Conservation (phyloP, 2,888 invertebrate genomes). For the Dendrolimus pini region DNA sequence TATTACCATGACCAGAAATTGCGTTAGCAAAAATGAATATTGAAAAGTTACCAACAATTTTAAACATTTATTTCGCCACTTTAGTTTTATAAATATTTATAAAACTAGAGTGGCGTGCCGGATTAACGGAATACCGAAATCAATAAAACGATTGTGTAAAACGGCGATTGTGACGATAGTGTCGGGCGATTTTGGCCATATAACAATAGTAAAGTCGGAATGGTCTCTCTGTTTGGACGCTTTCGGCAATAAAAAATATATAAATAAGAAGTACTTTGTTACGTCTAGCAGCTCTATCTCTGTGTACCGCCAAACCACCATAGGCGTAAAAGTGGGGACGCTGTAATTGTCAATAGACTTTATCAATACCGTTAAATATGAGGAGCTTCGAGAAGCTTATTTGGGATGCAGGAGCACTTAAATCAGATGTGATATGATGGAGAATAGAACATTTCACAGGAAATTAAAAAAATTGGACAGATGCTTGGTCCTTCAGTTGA, state of each 20-base stretch:
- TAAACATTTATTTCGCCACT: too few species aligned
- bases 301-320: neutral
- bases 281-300: constrained; percentile 7
- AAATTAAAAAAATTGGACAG: too few species aligned
- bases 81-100: too few species aligned
- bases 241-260: neutral
- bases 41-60: too few species aligned
- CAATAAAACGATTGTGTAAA: too few species aligned
- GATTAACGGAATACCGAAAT: too few species aligned
- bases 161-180: too few species aligned
- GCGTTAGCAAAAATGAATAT: too few species aligned
- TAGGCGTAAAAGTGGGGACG: constrained; percentile 6
- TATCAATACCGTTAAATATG: constrained; percentile 59
- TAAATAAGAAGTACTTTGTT: neutral
- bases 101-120: too few species aligned
- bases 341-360: constrained; percentile 50
- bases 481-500: too few species aligned
- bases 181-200: too few species aligned
- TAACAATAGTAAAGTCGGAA: neutral
- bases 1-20: too few species aligned
- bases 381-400: constrained; percentile 10
- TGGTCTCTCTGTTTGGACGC: neutral
- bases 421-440: neutral
- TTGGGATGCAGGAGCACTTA: neutral
- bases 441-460: neutral